Base-by-base conservation (phyloP, 2,797 vertebrate species). In the Chaetophractus vellerosus region DNA sequence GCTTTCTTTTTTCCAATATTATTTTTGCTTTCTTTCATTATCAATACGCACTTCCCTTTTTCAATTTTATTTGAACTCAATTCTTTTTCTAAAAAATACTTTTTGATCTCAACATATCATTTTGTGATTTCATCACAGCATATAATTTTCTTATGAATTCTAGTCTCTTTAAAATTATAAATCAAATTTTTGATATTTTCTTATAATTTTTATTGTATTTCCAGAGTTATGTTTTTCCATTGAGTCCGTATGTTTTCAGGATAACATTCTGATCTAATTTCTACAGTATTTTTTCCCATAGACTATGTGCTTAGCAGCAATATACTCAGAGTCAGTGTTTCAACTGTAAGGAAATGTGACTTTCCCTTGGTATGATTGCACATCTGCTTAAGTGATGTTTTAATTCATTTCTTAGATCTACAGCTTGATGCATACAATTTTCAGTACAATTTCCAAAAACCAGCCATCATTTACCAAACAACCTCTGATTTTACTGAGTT, bases 371-470 rank as follows among this genome's bases (percentile, higher is more conserved):
- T 66, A 57, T 88, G 48, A 78, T 79, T 78, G 72, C 71, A 3
- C 4, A 91, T 79, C 69, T 88, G 28, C 38, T 66, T 79, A 78
- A 91, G 38, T 26, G 28, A 72, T 85, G 41, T 74, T 94, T 79
- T 96, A 68, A 89, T 79, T 94, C 88, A 52, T 71, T 84, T 88
- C 5, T 88, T 88, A 88, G 41, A 80, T 61, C 31, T 80, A 41
- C 4, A n/a, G 4, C 59, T 84, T 85, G 66, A 74, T 55, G 12
- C 52, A 74, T 88, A 45, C 33, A 61, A 16, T 64, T 76, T 24
- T 66, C 72, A 38, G 59, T 38, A 88, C 19, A 88, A 64, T 85
- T 74, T 38, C 15, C 59, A 94, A 74, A 68, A 94, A 79, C 7
- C 12, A 83, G 31, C 72, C 45, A 52, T 72, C 69, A 92, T 88